Evolutionary conservation across 2,888 invertebrate species (phyloP).

Genomic region (Synanthedon andrenaeformis): DNA sequence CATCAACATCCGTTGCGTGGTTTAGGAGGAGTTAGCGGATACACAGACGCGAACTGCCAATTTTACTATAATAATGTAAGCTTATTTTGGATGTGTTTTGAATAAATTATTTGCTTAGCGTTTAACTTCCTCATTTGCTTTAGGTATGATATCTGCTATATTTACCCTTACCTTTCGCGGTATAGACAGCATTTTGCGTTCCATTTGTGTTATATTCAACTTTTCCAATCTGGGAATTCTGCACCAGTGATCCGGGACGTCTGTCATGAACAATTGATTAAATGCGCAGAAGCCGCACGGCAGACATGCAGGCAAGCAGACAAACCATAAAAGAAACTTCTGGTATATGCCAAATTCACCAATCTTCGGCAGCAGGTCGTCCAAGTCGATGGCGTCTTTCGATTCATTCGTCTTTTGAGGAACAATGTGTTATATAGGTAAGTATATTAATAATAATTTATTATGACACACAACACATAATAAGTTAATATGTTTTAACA

Average conservation of each 20-base stretch:
- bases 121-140: background rate
- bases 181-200: slow-evolving; percentile 75
- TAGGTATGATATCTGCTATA: too few relatives aligned
- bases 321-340: slow-evolving; percentile 84
- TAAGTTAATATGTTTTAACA: too few relatives aligned
- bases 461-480: too few relatives aligned
- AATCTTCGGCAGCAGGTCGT: slow-evolving; percentile 85
- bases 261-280: slow-evolving; percentile 93
- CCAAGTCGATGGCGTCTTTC: slow-evolving; percentile 77
- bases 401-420: slow-evolving; percentile 31
- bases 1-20: too few relatives aligned
- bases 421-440: background rate
- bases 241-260: slow-evolving; percentile 90
- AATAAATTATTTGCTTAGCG: background rate
- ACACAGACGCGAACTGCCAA: too few relatives aligned
- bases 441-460: too few relatives aligned
- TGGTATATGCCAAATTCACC: slow-evolving; percentile 93
- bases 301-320: slow-evolving; percentile 89
- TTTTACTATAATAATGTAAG: too few relatives aligned
- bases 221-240: slow-evolving; percentile 74
- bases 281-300: slow-evolving; percentile 94
- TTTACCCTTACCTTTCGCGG: slow-evolving; percentile 61
- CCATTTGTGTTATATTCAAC: slow-evolving; percentile 63
- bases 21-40: too few relatives aligned
- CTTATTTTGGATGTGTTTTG: too few relatives aligned